Conservation (phyloP, 2,797 vertebrate genomes). For the Lacerta agilis region DNA sequence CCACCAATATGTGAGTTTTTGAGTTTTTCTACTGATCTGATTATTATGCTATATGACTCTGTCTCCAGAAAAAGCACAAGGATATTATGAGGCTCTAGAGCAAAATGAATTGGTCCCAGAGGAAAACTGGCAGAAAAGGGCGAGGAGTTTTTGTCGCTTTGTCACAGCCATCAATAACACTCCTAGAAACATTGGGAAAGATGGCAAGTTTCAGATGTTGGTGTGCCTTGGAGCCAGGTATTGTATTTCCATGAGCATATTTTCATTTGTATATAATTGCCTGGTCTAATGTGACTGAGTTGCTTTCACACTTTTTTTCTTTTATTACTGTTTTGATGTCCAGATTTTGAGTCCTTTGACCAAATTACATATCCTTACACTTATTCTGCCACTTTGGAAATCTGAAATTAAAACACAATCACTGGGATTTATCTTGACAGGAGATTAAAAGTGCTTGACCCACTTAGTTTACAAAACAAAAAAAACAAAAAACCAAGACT, state of each 20-base stretch:
- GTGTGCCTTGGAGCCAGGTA: constrained; percentile 98
- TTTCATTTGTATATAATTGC: background rate
- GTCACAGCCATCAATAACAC: constrained; percentile 95
- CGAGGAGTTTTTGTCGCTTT: constrained; percentile 93
- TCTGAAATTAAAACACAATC: background rate
- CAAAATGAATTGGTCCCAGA: constrained; percentile 87
- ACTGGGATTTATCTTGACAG: background rate
- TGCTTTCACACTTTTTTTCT: background rate
- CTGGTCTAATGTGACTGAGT: background rate
- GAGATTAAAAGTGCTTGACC: background rate
- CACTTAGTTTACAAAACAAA: background rate
- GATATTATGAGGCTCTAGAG: constrained; percentile 93
- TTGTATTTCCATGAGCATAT: constrained; percentile 8
- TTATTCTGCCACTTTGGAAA: background rate
- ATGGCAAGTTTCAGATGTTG: constrained; percentile 99
- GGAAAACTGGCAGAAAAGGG: constrained; percentile 95
- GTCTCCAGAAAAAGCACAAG: constrained; percentile 93
- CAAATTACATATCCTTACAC: background rate
- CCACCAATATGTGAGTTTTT: background rate
- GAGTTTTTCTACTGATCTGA: background rate
- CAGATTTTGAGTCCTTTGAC: background rate
- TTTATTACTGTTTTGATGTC: background rate
- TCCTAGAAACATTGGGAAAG: constrained; percentile 96
- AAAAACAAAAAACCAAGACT: background rate
- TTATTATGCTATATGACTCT: background rate